These are phyloP conservation scores for Andrena flavipes DNA, from an alignment of 2,888 invertebrate species.

Conservation along the genomic window DNA sequence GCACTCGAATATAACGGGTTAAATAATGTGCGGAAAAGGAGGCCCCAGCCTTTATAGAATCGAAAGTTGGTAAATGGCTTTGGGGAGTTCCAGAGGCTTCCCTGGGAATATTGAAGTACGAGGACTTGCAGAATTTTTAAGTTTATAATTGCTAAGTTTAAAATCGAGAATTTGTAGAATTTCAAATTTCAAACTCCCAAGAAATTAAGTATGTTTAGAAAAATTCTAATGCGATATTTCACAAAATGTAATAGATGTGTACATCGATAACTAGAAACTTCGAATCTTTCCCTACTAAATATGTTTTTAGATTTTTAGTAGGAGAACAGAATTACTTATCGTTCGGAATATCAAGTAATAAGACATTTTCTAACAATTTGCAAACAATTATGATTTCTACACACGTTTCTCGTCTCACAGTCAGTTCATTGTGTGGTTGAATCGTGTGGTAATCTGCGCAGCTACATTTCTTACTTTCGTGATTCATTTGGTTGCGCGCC, in stretches of 20 bases:
- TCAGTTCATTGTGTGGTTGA: no score
- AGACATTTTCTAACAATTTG: no score
- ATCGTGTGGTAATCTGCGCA: no score
- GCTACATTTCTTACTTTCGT: background rate
- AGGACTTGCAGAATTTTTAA: background rate
- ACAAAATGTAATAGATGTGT: background rate
- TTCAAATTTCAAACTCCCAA: background rate
- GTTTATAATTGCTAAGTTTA: background rate
- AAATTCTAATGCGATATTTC: background rate
- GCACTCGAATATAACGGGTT: constrained; percentile 24
- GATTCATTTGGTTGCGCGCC: background rate
- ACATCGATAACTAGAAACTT: background rate
- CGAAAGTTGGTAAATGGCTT: constrained; percentile 10
- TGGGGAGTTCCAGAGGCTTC: background rate
- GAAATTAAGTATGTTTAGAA: background rate
- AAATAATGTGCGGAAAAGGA: constrained; percentile 16
- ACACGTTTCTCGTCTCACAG: no score
- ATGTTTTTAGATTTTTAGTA: no score
- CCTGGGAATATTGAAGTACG: background rate
- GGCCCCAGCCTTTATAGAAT: background rate
- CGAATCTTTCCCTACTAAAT: no score
- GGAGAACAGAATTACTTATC: no score
- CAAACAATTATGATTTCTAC: no score
- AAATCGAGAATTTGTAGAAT: background rate
- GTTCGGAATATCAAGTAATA: no score